Evolutionary conservation across 2,888 invertebrate species (phyloP), one percentile per base, ranked within the genome.

Genomic region (Latheticus oryzae): DNA sequence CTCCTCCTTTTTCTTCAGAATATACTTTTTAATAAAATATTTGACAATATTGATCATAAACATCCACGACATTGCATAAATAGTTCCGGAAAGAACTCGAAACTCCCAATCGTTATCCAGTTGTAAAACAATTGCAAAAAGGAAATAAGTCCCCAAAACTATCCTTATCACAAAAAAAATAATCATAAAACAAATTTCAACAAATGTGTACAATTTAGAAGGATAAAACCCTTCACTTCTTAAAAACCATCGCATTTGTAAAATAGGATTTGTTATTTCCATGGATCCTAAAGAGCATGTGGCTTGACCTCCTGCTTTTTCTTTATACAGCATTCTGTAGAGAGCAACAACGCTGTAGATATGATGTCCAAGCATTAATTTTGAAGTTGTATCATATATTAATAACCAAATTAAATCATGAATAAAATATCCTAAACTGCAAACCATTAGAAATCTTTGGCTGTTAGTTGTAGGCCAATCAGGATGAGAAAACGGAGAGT

Each of bases 231-330:
- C 85, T 55, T 76, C 75, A 11, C 78, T 74, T 66, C 83, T 78
- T 33, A 86, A 75, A 68, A 86, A 85, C 87, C 87, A 87, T 73
- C 87, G 77, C 13, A 77, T 72, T 77, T 87, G 87, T 13, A 87
- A 77, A 30, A 85, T 73, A 5, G 87, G 87, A 72, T 87, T 87
- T 1, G 86, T 85, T 17, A 85, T 63, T 75, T 87, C 87, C 78
- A 86, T 74, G 38, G 82, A 74, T 0, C 84, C 83, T 11, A 86
- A 69, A 1, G 81, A 81, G 62, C 85, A 85, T 1, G 81, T 76
- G 28, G 82, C 82, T 21, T 81, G 81, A 63, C 81, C 83, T 2
- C 85, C 85, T 0, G 82, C 67, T 26, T 62, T 54, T 3, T 79
- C 77, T 58, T 82, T 84, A 38, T 75, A 72, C 69, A 85, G 77